phyloP scores from a whole-genome alignment of 2,113 vertebrate genomes.

The Rhea americana region DNA sequence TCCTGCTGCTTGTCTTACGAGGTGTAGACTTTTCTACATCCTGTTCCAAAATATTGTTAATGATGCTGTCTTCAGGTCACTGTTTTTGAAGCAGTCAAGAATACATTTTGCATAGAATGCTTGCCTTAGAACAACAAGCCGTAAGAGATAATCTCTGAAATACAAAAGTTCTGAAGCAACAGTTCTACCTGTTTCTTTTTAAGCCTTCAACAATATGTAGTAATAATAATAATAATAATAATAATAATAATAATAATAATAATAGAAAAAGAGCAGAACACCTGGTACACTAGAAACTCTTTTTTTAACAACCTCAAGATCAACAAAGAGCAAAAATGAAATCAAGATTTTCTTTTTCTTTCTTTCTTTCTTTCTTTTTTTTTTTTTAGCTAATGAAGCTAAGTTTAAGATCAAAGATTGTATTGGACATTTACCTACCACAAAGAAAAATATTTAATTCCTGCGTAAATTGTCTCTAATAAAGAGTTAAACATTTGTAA shows the following conservation, averaged over 20 bases:
- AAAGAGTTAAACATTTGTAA: not conserved
- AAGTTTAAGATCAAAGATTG: not conserved
- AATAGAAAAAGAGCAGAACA: not conserved
- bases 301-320: not conserved
- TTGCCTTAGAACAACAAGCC: not conserved
- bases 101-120: not conserved
- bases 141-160: not conserved
- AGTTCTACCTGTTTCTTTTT: not conserved
- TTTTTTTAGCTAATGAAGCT: not conserved
- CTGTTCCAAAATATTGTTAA: slow-evolving; percentile 17
- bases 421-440: not conserved
- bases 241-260: no score
- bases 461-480: not conserved
- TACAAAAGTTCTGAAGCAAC: not conserved
- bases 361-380: no score
- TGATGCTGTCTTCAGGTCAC: not conserved
- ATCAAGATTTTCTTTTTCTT: not conserved
- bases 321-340: not conserved
- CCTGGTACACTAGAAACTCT: not conserved
- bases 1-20: slow-evolving; percentile 8
- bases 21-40: not conserved
- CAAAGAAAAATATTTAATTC: not conserved
- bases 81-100: not conserved
- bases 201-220: not conserved
- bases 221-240: not conserved